These are phyloP conservation scores for Nematopogon swammerdamellus DNA, from an alignment of 2,888 invertebrate genomes.

Conservation along the genomic window DNA sequence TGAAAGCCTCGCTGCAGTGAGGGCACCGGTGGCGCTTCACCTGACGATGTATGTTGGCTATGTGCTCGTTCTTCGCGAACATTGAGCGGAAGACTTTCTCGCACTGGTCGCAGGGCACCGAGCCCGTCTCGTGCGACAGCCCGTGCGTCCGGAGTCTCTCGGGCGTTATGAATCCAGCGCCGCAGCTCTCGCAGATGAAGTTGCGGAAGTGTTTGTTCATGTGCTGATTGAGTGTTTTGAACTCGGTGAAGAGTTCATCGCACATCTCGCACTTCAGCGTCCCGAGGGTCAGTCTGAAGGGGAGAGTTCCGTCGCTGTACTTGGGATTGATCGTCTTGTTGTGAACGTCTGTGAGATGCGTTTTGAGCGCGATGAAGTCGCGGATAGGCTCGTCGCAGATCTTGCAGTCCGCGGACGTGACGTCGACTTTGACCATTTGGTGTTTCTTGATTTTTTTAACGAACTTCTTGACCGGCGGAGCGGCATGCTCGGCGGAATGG, in stretches of 20 bases:
- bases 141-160: slow-evolving; percentile 33
- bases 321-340: slow-evolving; percentile 23
- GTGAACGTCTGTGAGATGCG: slow-evolving; percentile 29
- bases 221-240: slow-evolving; percentile 39
- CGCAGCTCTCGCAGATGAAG: slow-evolving; percentile 44
- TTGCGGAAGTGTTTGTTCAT: slow-evolving; percentile 46
- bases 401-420: slow-evolving; percentile 30
- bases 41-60: slow-evolving; percentile 45
- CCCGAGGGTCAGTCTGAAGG: slow-evolving; percentile 27
- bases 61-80: slow-evolving; percentile 43
- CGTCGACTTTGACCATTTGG: slow-evolving; percentile 37
- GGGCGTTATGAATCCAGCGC: slow-evolving; percentile 38
- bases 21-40: slow-evolving; percentile 40
- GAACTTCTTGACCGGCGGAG: slow-evolving; percentile 20
- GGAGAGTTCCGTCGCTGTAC: slow-evolving; percentile 29
- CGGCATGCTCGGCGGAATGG: slow-evolving; percentile 9
- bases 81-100: slow-evolving; percentile 46
- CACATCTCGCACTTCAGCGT: slow-evolving; percentile 34
- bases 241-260: slow-evolving; percentile 27
- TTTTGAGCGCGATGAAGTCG: slow-evolving; percentile 24
- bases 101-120: slow-evolving; percentile 39
- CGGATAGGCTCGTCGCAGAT: slow-evolving; percentile 23
- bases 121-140: slow-evolving; percentile 35
- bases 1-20: slow-evolving; percentile 35
- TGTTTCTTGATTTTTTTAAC: slow-evolving; percentile 29